Base-by-base conservation (phyloP, 2,888 invertebrate genomes). In the Drosophila helvetica region DNA sequence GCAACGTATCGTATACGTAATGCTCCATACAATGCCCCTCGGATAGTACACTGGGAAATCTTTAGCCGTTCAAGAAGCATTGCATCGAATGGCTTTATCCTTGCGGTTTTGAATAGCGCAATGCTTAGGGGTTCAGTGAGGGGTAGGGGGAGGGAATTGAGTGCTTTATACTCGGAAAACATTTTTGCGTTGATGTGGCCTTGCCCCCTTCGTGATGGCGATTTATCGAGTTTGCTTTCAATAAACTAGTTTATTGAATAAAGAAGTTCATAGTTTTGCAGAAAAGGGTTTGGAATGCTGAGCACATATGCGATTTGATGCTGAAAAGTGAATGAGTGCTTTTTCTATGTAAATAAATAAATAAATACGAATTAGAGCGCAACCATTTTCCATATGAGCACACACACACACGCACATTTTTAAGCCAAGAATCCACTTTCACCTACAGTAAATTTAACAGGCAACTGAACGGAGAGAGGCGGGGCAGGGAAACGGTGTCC, bases 1-100 rank as follows among this genome's bases (percentile, higher is more conserved):
- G 71, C 65, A 74, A 57, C 56, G 54, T 18, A 33, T 48, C 67
- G 57, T 77, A 79, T 61, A 66, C 73, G 63, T 62, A 61, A 68
- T 59, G 52, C 1, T 47, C 55, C 7, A 47, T 33, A 61, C 30
- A 62, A 47, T 51, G 27, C 19, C 18, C 69, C 65, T 57, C 74
- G n/a, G 56, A 48, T 56, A 72, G 65, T 56, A 73, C 63, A 56
- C 73, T 27, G 27, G 8, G 2, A 27, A 27, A 27, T 7, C 27
- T 27, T 27, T 27, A 7, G 27, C 3, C 22, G 22, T 22, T 33
- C 19, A 7, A 53, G 43, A 6, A 55, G 30, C 48, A 67, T 18
- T 48, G 63, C 48, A 33, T 43, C 33, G 33, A 68, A 68, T 53
- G 48, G 52, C 8, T 69, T 67, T 58, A 69, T 58, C 66, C 66